These are phyloP conservation scores for Zaprionus lineosus DNA, from an alignment of 2,888 invertebrate species.

Conservation along the genomic window DNA sequence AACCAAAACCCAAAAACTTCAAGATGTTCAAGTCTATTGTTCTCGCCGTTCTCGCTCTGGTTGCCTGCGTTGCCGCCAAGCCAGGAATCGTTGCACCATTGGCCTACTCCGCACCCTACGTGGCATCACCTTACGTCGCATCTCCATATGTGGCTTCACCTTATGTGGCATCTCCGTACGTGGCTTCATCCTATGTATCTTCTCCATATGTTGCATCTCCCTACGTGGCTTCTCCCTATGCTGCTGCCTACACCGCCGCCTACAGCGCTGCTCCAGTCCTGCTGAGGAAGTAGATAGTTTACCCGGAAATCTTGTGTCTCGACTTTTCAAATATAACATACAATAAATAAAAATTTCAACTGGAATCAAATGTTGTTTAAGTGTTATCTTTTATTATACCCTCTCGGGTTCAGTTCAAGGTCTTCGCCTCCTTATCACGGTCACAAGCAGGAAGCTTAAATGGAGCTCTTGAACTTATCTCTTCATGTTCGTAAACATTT, in stretches of 20 bases:
- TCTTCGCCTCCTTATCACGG: constrained; percentile 44
- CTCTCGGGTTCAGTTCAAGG: constrained; percentile 35
- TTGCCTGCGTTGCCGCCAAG: constrained; percentile 77
- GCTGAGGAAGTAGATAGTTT: constrained; percentile 57
- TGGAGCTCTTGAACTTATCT: background rate
- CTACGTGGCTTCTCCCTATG: constrained; percentile 55
- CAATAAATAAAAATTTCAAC: constrained; percentile 16
- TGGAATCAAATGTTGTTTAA: constrained; percentile 21
- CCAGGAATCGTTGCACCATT: constrained; percentile 78
- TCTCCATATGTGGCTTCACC: constrained; percentile 74
- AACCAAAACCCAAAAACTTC: constrained; percentile 9
- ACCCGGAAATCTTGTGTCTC: constrained; percentile 18
- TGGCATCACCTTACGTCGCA: constrained; percentile 80
- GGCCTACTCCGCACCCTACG: constrained; percentile 82
- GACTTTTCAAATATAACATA: constrained; percentile 7
- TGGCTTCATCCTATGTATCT: constrained; percentile 75
- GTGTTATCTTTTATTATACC: constrained; percentile 14
- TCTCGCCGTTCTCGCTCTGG: constrained; percentile 73
- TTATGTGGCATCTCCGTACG: constrained; percentile 80
- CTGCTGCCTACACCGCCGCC: constrained; percentile 52
- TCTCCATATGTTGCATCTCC: constrained; percentile 68
- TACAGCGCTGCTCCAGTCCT: constrained; percentile 54
- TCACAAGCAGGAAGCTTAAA: constrained; percentile 35
- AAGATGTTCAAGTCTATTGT: constrained; percentile 73
- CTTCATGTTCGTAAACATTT: background rate